Evolutionary conservation across 2,888 invertebrate species (phyloP).

Genomic region (Cantharis flavilabris): DNA sequence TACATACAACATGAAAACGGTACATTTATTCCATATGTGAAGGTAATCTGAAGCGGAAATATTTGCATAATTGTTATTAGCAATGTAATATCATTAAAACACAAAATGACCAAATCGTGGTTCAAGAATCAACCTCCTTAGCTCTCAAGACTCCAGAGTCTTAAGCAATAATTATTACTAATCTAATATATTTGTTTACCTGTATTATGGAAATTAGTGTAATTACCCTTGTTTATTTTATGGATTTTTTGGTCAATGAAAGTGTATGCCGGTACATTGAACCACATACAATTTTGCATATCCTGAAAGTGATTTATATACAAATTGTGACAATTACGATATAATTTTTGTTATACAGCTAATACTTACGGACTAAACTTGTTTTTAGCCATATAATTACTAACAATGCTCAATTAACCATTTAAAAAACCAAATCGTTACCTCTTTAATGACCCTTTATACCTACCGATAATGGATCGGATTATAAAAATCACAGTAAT

Average conservation of each 20-base stretch:
- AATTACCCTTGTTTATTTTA: neutral
- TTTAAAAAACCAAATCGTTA: neutral
- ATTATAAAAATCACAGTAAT: neutral
- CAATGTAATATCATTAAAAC: conserved; percentile 1
- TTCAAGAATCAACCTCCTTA: neutral
- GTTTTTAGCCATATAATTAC: neutral
- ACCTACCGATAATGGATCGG: neutral
- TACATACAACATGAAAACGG: conserved; percentile 32
- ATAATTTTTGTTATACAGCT: neutral
- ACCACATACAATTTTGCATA: neutral
- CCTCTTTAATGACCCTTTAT: neutral
- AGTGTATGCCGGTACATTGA: neutral
- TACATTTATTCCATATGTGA: conserved; percentile 14
- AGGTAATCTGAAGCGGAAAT: neutral
- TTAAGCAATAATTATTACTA: neutral
- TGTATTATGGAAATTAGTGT: neutral
- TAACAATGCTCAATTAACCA: neutral
- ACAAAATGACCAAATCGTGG: neutral
- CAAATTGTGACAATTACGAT: neutral
- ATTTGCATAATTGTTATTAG: neutral
- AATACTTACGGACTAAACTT: neutral
- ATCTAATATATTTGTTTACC: neutral
- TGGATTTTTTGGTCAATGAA: neutral
- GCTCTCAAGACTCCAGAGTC: neutral
- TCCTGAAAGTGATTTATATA: neutral